phyloP scores from a whole-genome alignment of 1,140 invertebrate species.

The Triops cancriformis region DNA sequence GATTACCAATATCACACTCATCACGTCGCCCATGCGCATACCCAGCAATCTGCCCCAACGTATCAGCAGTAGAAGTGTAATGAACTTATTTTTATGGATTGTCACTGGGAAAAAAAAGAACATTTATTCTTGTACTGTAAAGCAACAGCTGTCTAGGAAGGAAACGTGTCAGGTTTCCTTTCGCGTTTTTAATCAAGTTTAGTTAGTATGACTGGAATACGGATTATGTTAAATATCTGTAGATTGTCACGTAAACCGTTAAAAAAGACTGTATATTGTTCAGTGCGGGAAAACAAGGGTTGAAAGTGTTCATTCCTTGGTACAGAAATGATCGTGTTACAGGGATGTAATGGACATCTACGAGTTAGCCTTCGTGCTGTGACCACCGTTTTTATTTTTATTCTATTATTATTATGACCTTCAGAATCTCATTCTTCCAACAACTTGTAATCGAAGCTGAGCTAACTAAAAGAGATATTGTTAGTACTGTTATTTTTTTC shows the following conservation, averaged over 20 bases:
- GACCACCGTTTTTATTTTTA: neutral
- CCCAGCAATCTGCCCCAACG: conserved; percentile 21
- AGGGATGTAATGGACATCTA: neutral
- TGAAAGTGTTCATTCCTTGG: neutral
- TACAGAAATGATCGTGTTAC: neutral
- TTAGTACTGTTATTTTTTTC: neutral
- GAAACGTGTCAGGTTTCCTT: neutral
- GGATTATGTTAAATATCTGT: neutral
- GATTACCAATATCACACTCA: conserved; percentile 25
- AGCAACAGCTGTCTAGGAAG: neutral
- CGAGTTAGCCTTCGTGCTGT: neutral
- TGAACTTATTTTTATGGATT: neutral
- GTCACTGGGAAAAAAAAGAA: neutral
- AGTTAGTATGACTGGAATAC: neutral
- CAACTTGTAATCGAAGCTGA: conserved; percentile 2
- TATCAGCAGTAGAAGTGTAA: conserved; percentile 21
- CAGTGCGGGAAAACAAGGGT: neutral
- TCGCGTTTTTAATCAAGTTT: neutral
- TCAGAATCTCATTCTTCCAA: neutral
- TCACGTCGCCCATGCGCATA: conserved; percentile 15
- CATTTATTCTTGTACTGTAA: conserved; percentile 12
- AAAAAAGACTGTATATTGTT: neutral
- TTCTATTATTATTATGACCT: neutral
- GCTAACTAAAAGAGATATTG: neutral
- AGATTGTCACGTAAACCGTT: neutral